Evolutionary conservation across 2,888 invertebrate genomes (phyloP).

Genomic region (Dasypogon diadema): DNA sequence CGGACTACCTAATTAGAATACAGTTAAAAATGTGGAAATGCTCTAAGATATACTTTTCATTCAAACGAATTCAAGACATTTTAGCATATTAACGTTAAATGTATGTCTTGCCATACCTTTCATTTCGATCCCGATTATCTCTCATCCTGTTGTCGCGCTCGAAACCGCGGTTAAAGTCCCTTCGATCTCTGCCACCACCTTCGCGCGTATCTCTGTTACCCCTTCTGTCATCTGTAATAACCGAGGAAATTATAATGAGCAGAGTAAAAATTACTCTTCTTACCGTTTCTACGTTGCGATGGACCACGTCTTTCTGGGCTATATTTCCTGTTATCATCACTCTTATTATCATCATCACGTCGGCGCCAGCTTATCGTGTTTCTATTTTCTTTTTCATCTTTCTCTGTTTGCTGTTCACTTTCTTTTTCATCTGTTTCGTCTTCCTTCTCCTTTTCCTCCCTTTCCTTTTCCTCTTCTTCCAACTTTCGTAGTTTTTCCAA

Average conservation of each 20-base stretch:
- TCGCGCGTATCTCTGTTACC: conserved; percentile 58
- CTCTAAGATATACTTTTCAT: too few species aligned
- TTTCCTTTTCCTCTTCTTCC: conserved; percentile 57
- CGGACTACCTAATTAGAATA: too few species aligned
- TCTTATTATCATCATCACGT: conserved; percentile 59
- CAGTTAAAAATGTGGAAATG: too few species aligned
- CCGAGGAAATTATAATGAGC: too few species aligned
- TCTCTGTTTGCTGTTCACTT: conserved; percentile 60
- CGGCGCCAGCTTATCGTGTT: conserved; percentile 64
- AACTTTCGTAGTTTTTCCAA: conserved; percentile 61
- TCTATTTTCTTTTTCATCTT: conserved; percentile 63
- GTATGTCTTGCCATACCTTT: conserved; percentile 28
- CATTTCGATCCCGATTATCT: conserved; percentile 53
- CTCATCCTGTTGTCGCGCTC: conserved; percentile 59
- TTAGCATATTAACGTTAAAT: too few species aligned
- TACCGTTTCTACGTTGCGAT: conserved; percentile 56
- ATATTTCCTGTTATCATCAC: conserved; percentile 59
- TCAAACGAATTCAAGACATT: too few species aligned
- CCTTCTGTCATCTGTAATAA: conserved; percentile 54
- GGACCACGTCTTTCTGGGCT: conserved; percentile 60
- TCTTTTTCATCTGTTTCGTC: conserved; percentile 50
- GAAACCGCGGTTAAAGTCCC: conserved; percentile 58
- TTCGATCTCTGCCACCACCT: conserved; percentile 60
- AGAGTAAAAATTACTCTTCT: background rate
- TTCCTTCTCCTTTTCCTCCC: conserved; percentile 43